Evolutionary conservation across 2,888 invertebrate species (phyloP), one percentile per base, ranked within the genome.

Genomic region (Ophion slaviceki): DNA sequence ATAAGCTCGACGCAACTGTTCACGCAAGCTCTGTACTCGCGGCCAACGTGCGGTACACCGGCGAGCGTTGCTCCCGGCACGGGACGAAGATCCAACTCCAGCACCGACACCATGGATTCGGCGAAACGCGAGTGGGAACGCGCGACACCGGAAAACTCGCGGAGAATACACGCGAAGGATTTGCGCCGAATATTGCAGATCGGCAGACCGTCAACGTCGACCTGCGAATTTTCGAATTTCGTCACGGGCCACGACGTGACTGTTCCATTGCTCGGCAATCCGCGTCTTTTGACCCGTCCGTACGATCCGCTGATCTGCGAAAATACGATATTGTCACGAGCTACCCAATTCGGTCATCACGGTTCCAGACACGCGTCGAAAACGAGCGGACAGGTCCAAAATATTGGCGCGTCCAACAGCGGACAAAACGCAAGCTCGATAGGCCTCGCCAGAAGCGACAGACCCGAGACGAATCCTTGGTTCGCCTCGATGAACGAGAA

Each of bases 301-400:
- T 94, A 94, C 72, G 94, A 94, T 86, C 93, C 94, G 0, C 86
- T 94, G 0, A 94, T 94, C n/a, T 93, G 93, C 75, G 94, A 94
- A 53, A 94, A 94, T 53, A 93, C 93, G 24, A 94, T 94, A 67
- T 84, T 94, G 0, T 94, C 94, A 1, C 87, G 93, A 40, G 92
- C 93, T 10, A 93, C 94, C 0, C 91, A 93, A 0, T 86, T 94
- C 36, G 90, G 90, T 4, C 91, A 91, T 32, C 89, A 91, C n/a
- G 84, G 90, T n/a, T 82, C 89, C 3, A 87, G 92, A 24, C 92
- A 91, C 77, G 90, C 91, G 0, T 61, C 91, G 0, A 92, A 92
- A 86, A 89, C 88, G 24, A 87, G 82, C 10, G 88, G 90, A 67
- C 66, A 59, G n/a, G 5, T 36, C 2, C 77, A 78, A 59, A 57